Evolutionary conservation across 2,797 vertebrate genomes (phyloP), one percentile per base, ranked within the genome.

Genomic region (Schizothorax lantsangensis): DNA sequence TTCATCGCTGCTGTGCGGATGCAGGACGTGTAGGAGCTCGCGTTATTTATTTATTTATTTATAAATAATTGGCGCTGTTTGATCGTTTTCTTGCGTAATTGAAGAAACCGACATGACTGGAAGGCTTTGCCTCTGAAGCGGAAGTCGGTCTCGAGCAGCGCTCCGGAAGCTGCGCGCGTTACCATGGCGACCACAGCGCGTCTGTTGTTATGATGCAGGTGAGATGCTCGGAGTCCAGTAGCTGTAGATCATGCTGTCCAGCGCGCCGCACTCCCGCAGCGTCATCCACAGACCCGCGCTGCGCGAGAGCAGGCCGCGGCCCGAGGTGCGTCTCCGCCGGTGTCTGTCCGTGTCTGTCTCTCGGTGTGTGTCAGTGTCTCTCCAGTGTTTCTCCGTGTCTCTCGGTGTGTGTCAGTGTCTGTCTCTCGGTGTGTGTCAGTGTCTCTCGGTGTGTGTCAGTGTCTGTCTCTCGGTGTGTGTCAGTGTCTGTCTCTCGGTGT

Each of bases 141-240:
- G n/a, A 17, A 17, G 33, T 91, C 90, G 91, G 86, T 49, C 0
- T 87, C 8, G 1, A 21, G 6, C 52, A 6, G 84, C 90, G 85
- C 23, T 17, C 93, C 91, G 92, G 94, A 88, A 79, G 85, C 47
- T 26, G 15, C 49, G 14, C 21, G 7, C 6, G 86, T 91, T 88
- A 21, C 94, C 87, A 85, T 93, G 84, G 92, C 66, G 91, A 95
- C 90, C 0, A 47, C 9, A 64, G 79, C 33, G 92, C 38, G 84
- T 89, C 43, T 15, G 73, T 30, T 11, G 26, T 71, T 38, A 2
- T 14, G 40, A 66, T 17, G 38, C 21, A 33, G 59, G 21, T 69
- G 72, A 47, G 0, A 47, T 74, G 72, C 30, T 14, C 59, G 59
- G n/a, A 26, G n/a, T 47, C 40, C 8, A 43, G 40, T 3, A 2